These are phyloP conservation scores for Daphoenositta chrysoptera DNA, from an alignment of 2,113 vertebrate species.

Conservation along the genomic window DNA sequence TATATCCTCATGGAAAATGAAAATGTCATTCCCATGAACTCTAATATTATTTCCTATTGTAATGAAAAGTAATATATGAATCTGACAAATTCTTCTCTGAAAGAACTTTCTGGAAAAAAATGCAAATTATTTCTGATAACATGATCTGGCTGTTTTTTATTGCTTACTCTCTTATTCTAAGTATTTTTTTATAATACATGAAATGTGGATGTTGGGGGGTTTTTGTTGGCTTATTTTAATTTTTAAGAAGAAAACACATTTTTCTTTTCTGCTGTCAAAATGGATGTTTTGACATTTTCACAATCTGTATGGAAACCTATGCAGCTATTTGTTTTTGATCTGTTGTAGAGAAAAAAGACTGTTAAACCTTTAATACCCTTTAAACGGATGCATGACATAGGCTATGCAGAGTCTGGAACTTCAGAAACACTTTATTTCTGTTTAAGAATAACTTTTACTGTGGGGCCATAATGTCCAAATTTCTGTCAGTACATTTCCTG, in stretches of 20 bases:
- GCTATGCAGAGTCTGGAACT: background rate
- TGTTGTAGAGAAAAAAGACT: background rate
- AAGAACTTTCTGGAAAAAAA: background rate
- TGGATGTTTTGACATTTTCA: background rate
- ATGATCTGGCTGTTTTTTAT: background rate
- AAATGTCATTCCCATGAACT: background rate
- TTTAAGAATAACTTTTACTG: background rate
- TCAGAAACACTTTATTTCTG: background rate
- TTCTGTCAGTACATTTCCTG: background rate
- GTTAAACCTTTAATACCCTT: background rate
- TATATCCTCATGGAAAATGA: background rate
- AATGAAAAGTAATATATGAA: background rate
- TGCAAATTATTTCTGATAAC: background rate
- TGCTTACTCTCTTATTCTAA: background rate
- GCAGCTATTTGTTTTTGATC: background rate
- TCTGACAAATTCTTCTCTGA: background rate
- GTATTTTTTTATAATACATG: background rate
- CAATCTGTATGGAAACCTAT: background rate
- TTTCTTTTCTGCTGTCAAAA: background rate
- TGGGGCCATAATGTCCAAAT: background rate
- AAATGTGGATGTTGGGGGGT: accelerated
- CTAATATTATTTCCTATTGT: background rate
- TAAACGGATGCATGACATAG: background rate
- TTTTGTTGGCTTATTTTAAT: background rate
- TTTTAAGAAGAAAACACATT: background rate